These are phyloP conservation scores for Grammomys dolichurus DNA, from an alignment of 2,113 vertebrate genomes.

Conservation along the genomic window DNA sequence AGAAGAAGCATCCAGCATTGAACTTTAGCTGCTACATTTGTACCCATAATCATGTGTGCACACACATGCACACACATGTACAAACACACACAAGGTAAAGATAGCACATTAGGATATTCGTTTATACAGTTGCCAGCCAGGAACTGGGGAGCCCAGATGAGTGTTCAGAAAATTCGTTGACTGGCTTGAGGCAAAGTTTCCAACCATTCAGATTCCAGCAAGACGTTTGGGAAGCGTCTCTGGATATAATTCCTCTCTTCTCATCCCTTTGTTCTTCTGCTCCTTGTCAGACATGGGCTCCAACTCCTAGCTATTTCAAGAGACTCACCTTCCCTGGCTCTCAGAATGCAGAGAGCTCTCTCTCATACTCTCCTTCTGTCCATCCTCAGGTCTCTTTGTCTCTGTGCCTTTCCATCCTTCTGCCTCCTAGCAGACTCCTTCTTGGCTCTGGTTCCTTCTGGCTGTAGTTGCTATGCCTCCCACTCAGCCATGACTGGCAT, in stretches of 20 bases:
- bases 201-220: not conserved
- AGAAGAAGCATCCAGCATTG: no score
- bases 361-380: fast-evolving
- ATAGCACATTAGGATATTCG: not conserved
- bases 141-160: not conserved
- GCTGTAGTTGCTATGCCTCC: not conserved
- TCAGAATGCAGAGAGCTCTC: no score
- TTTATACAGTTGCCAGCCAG: not conserved
- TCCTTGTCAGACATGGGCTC: fast-evolving
- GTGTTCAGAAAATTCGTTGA: not conserved
- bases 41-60: not conserved
- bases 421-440: not conserved
- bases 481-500: not conserved
- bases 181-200: not conserved
- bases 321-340: not conserved
- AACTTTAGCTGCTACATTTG: not conserved
- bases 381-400: not conserved
- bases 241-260: not conserved
- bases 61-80: no score
- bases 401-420: not conserved
- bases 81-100: not conserved
- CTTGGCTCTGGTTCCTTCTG: not conserved
- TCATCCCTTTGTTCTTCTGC: not conserved
- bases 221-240: not conserved
- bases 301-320: not conserved